phyloP scores from a whole-genome alignment of 2,888 invertebrate species.

The Trichopria drosophilae region DNA sequence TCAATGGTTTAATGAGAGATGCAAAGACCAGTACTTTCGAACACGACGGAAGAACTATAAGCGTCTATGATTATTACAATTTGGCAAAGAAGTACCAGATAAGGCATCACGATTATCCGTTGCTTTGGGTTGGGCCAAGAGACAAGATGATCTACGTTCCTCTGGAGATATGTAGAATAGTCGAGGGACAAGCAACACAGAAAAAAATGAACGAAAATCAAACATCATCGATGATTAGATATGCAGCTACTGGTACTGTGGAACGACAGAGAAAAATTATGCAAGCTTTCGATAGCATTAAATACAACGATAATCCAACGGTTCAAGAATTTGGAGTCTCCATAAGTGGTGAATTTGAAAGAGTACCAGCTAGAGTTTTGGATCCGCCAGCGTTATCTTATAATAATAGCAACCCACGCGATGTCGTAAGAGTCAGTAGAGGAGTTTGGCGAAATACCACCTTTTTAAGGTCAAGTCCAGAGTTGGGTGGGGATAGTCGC shows the following conservation, averaged over 20 bases:
- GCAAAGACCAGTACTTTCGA: constrained; percentile 56
- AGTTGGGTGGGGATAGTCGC: constrained; percentile 20
- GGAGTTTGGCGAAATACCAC: constrained; percentile 58
- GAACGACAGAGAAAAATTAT: constrained; percentile 80
- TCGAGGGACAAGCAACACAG: constrained; percentile 74
- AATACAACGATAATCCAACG: constrained; percentile 59
- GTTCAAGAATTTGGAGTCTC: constrained; percentile 82
- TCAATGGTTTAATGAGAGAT: constrained; percentile 56
- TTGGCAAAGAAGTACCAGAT: constrained; percentile 58
- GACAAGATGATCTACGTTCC: constrained; percentile 77
- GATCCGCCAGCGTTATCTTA: constrained; percentile 76
- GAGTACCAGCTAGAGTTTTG: constrained; percentile 78
- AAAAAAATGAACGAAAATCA: constrained; percentile 83
- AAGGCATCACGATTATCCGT: constrained; percentile 73
- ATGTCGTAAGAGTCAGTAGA: constrained; percentile 50
- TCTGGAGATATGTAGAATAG: constrained; percentile 70
- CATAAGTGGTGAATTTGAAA: constrained; percentile 73
- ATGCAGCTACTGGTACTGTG: constrained; percentile 80
- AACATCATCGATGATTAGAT: constrained; percentile 82
- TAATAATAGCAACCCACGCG: constrained; percentile 45
- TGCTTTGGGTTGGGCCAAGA: constrained; percentile 78
- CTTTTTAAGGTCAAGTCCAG: constrained; percentile 6
- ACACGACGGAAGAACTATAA: constrained; percentile 47
- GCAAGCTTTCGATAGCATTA: constrained; percentile 59
- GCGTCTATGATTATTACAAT: constrained; percentile 60